Conservation (phyloP, 2,113 vertebrate species). For the Charina bottae region DNA sequence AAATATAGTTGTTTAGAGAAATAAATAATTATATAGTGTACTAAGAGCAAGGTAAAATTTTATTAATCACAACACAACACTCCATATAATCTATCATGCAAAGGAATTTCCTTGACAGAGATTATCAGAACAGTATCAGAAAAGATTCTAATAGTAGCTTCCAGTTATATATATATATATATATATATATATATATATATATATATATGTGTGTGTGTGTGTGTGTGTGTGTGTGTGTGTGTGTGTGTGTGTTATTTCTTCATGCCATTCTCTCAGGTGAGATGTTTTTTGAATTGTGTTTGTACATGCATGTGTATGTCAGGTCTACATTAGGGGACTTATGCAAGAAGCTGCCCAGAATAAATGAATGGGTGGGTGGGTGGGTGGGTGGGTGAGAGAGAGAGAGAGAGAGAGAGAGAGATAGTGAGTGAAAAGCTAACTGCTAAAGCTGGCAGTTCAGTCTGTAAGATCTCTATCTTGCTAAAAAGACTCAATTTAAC, state of each 20-base stretch:
- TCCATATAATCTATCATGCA: not conserved
- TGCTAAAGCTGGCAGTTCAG: not conserved
- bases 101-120: not conserved
- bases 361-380: not conserved
- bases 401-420: too few relatives aligned
- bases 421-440: not conserved
- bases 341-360: not conserved
- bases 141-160: not conserved
- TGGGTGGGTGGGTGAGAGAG: too few relatives aligned
- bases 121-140: not conserved
- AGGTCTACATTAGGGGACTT: not conserved
- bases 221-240: too few relatives aligned
- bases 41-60: not conserved
- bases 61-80: not conserved
- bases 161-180: too few relatives aligned
- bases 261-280: not conserved
- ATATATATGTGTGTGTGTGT: too few relatives aligned
- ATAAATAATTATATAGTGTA: not conserved
- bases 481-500: not conserved
- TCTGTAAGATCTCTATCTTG: not conserved
- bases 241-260: too few relatives aligned
- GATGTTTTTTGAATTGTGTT: not conserved
- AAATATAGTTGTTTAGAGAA: not conserved
- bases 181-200: too few relatives aligned
- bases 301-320: not conserved